phyloP scores from a whole-genome alignment of 2,888 invertebrate genomes.

The Buathra laborator region DNA sequence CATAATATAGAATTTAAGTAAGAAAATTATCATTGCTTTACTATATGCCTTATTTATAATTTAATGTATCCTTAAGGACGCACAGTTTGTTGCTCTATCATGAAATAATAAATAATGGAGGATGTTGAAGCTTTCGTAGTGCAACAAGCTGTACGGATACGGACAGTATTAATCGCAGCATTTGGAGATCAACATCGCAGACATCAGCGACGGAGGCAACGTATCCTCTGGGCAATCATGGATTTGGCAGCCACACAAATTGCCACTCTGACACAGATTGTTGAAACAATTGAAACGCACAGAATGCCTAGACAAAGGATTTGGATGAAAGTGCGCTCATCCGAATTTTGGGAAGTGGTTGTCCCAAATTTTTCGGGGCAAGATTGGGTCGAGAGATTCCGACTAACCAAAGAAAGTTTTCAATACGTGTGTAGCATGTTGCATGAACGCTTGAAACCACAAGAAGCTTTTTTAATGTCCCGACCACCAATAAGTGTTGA shows the following conservation, averaged over 20 bases:
- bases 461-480: conserved; percentile 36
- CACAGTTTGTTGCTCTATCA: not conserved
- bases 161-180: not conserved
- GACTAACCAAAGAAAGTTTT: conserved; percentile 43
- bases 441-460: conserved; percentile 17
- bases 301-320: not conserved
- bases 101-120: not conserved
- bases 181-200: not conserved
- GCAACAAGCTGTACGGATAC: not conserved
- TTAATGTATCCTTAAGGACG: not conserved
- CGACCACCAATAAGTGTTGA: conserved; percentile 61
- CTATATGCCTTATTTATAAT: not conserved
- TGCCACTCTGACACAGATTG: not conserved
- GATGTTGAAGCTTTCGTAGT: not conserved
- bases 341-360: conserved; percentile 19
- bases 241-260: not conserved
- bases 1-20: too few species aligned
- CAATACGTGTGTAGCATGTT: conserved; percentile 38
- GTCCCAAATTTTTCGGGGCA: conserved; percentile 4
- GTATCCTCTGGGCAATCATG: not conserved
- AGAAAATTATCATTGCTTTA: too few species aligned
- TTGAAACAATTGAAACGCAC: not conserved
- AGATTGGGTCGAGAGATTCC: conserved; percentile 54
- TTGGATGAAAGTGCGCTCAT: conserved; percentile 27
- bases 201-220: not conserved